Evolutionary conservation across 2,888 invertebrate species (phyloP).

Genomic region (Drosophila acutilabella): DNA sequence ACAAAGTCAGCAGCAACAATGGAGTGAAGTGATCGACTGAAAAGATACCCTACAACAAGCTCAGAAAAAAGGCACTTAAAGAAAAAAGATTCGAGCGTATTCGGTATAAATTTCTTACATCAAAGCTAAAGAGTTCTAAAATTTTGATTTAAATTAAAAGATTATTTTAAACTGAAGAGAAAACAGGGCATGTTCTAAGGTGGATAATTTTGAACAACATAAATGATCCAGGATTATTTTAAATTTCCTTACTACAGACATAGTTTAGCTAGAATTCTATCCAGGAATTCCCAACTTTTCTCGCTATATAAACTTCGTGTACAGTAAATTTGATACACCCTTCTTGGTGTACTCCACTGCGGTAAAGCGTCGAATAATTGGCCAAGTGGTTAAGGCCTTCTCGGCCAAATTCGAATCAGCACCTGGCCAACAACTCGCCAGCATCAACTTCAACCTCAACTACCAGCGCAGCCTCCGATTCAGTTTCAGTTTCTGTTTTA

Average conservation of each 20-base stretch:
- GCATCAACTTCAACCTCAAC: slow-evolving; percentile 48
- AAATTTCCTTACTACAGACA: too few species aligned
- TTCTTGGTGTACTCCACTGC: not conserved
- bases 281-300: too few species aligned
- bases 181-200: too few species aligned
- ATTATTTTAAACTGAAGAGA: too few species aligned
- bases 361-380: slow-evolving; percentile 58
- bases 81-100: too few species aligned
- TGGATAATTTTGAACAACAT: too few species aligned
- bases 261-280: too few species aligned
- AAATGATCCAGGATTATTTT: too few species aligned
- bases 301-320: not conserved
- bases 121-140: too few species aligned
- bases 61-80: too few species aligned
- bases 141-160: too few species aligned
- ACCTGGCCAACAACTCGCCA: slow-evolving; percentile 56
- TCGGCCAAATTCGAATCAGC: slow-evolving; percentile 37
- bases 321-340: slow-evolving; percentile 18
- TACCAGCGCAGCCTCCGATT: slow-evolving; percentile 14
- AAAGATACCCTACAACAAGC: slow-evolving; percentile 14
- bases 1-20: slow-evolving; percentile 39
- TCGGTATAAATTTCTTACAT: too few species aligned
- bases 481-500: slow-evolving; percentile 18
- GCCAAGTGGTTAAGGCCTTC: slow-evolving; percentile 63
- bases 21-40: slow-evolving; percentile 21